Evolutionary conservation across 2,888 invertebrate species (phyloP).

Genomic region (Parnassius orleans): DNA sequence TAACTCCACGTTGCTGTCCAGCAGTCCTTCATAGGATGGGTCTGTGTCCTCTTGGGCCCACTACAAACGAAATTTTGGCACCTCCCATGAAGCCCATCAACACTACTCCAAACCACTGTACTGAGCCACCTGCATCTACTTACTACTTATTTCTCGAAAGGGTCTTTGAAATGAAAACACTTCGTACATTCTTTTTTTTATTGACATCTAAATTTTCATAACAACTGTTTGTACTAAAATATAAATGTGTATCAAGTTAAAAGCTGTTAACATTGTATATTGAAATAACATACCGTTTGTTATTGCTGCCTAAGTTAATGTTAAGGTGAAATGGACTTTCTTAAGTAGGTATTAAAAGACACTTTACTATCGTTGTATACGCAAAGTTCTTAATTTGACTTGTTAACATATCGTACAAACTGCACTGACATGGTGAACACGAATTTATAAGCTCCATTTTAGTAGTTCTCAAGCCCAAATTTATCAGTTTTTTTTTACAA

Average conservation of each 20-base stretch:
- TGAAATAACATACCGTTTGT: slow-evolving; percentile 57
- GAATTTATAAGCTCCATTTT: slow-evolving; percentile 57
- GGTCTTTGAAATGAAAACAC: slow-evolving; percentile 41
- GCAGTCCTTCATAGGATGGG: too few relatives aligned
- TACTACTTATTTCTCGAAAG: too few relatives aligned
- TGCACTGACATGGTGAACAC: slow-evolving; percentile 35
- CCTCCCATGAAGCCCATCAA: too few relatives aligned
- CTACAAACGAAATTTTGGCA: too few relatives aligned
- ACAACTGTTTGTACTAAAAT: slow-evolving; percentile 80
- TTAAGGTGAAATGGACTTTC: slow-evolving; percentile 64
- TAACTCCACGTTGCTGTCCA: too few relatives aligned
- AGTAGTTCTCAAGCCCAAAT: slow-evolving; percentile 36
- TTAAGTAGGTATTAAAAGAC: slow-evolving; percentile 36
- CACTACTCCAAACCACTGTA: too few relatives aligned
- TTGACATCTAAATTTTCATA: slow-evolving; percentile 78
- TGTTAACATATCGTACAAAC: slow-evolving; percentile 28
- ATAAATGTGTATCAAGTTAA: slow-evolving; percentile 75
- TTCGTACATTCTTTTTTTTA: slow-evolving; percentile 62
- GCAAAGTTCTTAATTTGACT: slow-evolving; percentile 19
- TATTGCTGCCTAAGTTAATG: slow-evolving; percentile 59
- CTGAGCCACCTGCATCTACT: too few relatives aligned
- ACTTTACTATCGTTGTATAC: slow-evolving; percentile 30
- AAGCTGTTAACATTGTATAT: slow-evolving; percentile 70
- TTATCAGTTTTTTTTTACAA: slow-evolving; percentile 21
- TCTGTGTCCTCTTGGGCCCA: too few relatives aligned